These are phyloP conservation scores for Microplitis deprimator DNA, from an alignment of 2,888 invertebrate species.

Conservation along the genomic window DNA sequence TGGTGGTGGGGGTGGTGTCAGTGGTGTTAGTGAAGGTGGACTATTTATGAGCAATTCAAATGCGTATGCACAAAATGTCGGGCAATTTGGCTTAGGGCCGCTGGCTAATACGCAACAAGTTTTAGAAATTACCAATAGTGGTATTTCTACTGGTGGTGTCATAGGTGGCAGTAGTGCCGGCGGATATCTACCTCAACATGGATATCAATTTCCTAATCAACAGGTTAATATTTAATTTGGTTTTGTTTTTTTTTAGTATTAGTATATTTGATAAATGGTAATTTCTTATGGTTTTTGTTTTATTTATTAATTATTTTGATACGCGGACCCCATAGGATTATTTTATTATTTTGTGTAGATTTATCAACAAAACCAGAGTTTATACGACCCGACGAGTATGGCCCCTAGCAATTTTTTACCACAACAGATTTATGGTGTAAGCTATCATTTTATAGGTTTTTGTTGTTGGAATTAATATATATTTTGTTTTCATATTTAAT, in stretches of 20 bases:
- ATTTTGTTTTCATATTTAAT: neutral
- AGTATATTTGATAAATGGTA: neutral
- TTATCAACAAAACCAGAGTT: conserved; percentile 55
- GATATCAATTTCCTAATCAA: conserved; percentile 55
- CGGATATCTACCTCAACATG: conserved; percentile 40
- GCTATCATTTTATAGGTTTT: conserved; percentile 45
- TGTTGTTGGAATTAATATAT: neutral
- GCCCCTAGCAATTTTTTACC: conserved; percentile 62
- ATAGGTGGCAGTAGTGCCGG: conserved; percentile 34
- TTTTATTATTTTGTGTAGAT: conserved; percentile 59
- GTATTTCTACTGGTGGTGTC: conserved; percentile 29
- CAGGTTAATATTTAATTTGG: conserved; percentile 30
- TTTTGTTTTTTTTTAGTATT: conserved; percentile 22
- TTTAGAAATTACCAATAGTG: neutral
- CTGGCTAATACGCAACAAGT: neutral
- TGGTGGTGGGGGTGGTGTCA: conserved; percentile 41
- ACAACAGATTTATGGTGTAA: conserved; percentile 62
- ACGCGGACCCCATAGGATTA: conserved; percentile 22
- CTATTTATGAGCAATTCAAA: conserved; percentile 40
- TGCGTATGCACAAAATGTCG: neutral
- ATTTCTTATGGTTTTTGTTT: neutral
- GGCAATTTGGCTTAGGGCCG: neutral
- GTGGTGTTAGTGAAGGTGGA: conserved; percentile 38
- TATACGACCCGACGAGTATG: conserved; percentile 60
- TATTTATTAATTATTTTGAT: neutral